Evolutionary conservation across 1,140 invertebrate species (phyloP), one percentile per base, ranked within the genome.

Genomic region (Drosophila miranda): DNA sequence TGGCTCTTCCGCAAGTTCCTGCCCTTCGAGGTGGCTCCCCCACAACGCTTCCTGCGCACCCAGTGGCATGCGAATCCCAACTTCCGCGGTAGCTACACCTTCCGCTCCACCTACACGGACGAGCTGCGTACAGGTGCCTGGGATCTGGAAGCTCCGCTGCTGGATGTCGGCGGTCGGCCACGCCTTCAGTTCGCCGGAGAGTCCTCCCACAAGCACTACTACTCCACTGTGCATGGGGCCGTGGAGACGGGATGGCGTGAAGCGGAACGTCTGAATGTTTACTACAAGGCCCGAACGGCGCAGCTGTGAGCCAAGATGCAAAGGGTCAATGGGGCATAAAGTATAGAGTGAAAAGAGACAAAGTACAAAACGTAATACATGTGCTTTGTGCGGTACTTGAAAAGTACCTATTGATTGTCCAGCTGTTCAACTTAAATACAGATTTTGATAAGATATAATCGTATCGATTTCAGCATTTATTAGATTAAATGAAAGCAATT

Each of bases 191-290:
- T 96, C 79, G 95, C 94, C n/a, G 95, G 95, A 0, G 95, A 96
- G 91, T 94, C 95, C 0, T 94, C 95, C 0, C 93, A 94, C 64
- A 90, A 93, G 28, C 91, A 93, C 71, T 94, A 92, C 83, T 96
- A 94, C 86, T 95, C 94, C 6, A 95, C 95, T 1, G 96, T 96
- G 3, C 96, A 97, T 89, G 96, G 96, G 7, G 96, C 96, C 1
- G 91, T 96, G 3, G 94, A 95, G 90, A 93, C 93, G 28, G 96
- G 96, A 0, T 95, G 94, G 91, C 92, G 95, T 59, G 96, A 97
- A 91, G 96, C 96, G n/a, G 92, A 95, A 7, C 78, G 90, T n/a
- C 50, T 91, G 9, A 72, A 74, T 16, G 46, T 13, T n/a, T 89
- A 74, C 43, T 90, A 90, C 70, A 58, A 58, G 28, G 38, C 70